Base-by-base conservation (phyloP, 2,797 vertebrate species). In the Phrynocephalus forsythii region DNA sequence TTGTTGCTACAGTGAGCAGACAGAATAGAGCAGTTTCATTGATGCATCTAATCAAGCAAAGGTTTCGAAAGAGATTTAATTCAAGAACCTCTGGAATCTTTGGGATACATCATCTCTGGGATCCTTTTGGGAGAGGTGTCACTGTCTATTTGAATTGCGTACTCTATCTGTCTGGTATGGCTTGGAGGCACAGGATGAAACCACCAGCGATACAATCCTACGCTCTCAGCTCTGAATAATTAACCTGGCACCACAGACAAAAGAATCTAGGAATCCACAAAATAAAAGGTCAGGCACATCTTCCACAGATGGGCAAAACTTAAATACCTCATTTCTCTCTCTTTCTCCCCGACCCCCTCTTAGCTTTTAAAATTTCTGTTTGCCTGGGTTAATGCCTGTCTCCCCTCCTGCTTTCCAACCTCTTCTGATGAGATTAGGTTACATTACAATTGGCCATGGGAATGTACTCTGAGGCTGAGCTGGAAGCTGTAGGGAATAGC, bases 191-290 rank as follows among this genome's bases (percentile, higher is more conserved):
- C 88, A 85, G 84, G 80, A 91, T 87, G 86, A 93, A 92, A 93
- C 86, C 86, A 84, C 87, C 77, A 71, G 88, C 1, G 13, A 86
- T 92, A 78, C 86, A 91, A 92, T 88, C 90, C 84, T 82, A 88
- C 90, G 91, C 92, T 38, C 50, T 92, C 33, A 6, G 84, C 93
- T 93, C 82, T 91, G 90, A 92, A 91, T 93, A 95, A 93, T 94
- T 94, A 91, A 88, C 90, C 93, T 95, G 94, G 95, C 93, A 95
- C 72, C 86, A 88, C 89, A 85, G 79, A 78, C 24, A 78, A 85
- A 89, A 3, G 30, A 90, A 78, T 48, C 68, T 90, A 5, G 38
- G 60, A 15, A 33, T 85, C n/a, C 33, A 33, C 84, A 90, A 92
- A 94, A 92, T 82, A 85, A 94, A 94, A 94, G 72, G 72, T 82